Percentiles rank a stretch among this genome's conserved stretches.
Conservation (phyloP, 2,797 vertebrate species). For the Notolepis coatsorum region DNA sequence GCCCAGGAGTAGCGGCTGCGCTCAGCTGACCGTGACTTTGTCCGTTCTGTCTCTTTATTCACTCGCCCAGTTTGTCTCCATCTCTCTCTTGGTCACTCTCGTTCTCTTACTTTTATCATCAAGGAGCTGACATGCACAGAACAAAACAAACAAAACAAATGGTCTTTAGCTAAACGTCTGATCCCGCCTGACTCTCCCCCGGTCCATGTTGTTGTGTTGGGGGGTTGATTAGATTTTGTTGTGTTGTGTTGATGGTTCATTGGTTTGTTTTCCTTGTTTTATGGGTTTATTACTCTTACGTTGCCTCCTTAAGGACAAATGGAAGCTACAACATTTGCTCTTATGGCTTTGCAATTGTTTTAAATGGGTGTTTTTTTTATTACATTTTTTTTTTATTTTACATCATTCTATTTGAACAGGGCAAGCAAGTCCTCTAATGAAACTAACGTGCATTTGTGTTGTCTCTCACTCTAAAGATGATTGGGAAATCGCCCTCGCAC, state of each 20-base stretch:
- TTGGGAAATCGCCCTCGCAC: conserved; percentile 89
- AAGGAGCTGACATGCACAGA: conserved; percentile 76
- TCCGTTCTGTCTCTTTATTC: neutral
- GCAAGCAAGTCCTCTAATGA: conserved; percentile 40
- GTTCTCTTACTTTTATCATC: conserved; percentile 59
- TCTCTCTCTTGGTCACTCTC: conserved; percentile 12
- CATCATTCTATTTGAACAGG: neutral
- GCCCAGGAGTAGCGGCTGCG: conserved; percentile 47
- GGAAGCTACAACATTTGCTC: conserved; percentile 72
- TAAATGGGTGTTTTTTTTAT: conserved; percentile 33
- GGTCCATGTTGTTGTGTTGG: conserved; percentile 76
- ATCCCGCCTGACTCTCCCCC: conserved; percentile 63
- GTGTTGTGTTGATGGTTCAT: conserved; percentile 65
- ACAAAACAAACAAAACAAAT: conserved; percentile 83
- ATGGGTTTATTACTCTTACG: conserved; percentile 59
- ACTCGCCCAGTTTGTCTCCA: neutral
- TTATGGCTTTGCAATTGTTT: conserved; percentile 68
- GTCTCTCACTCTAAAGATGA: conserved; percentile 86
- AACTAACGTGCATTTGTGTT: conserved; percentile 24
- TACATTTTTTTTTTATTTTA: too few species aligned
- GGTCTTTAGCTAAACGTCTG: conserved; percentile 86
- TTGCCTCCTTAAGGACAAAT: conserved; percentile 74
- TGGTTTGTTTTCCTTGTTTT: conserved; percentile 66
- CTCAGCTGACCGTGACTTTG: conserved; percentile 29
- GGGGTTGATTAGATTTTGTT: conserved; percentile 76